These are phyloP conservation scores for Sterrhoptilus dennistouni DNA, from an alignment of 2,113 vertebrate species.

Conservation along the genomic window DNA sequence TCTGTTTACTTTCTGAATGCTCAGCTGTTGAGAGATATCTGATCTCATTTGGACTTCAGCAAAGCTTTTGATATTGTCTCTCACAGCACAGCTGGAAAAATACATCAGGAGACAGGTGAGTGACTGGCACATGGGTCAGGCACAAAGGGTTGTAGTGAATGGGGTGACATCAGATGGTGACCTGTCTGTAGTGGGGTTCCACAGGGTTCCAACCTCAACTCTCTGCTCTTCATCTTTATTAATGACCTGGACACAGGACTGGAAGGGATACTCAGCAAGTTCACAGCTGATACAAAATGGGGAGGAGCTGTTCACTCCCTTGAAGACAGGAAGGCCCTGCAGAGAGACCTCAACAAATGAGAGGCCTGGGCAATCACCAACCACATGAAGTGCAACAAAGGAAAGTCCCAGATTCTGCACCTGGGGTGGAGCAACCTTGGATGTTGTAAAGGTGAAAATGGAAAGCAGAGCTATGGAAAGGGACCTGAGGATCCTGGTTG, in stretches of 20 bases:
- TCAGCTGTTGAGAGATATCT: background rate
- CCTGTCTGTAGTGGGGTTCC: background rate
- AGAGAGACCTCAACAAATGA: background rate
- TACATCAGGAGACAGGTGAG: background rate
- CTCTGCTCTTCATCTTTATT: background rate
- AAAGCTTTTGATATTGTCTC: background rate
- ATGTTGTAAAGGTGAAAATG: background rate
- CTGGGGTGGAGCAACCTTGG: background rate
- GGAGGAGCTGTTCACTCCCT: background rate
- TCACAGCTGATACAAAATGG: background rate
- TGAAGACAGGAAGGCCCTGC: background rate
- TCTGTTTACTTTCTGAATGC: background rate
- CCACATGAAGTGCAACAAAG: background rate
- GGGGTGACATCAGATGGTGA: background rate
- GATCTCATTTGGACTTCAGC: background rate
- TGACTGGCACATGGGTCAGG: too few relatives aligned
- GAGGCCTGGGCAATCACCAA: background rate
- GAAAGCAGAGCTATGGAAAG: background rate
- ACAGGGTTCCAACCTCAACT: too few relatives aligned
- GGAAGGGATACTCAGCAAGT: background rate
- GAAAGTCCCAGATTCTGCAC: background rate
- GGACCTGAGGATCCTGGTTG: fast-evolving
- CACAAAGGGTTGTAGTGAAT: background rate
- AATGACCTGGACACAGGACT: background rate
- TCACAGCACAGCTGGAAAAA: background rate